Base-by-base conservation (phyloP, 2,113 vertebrate species). In the Lates calcarifer region DNA sequence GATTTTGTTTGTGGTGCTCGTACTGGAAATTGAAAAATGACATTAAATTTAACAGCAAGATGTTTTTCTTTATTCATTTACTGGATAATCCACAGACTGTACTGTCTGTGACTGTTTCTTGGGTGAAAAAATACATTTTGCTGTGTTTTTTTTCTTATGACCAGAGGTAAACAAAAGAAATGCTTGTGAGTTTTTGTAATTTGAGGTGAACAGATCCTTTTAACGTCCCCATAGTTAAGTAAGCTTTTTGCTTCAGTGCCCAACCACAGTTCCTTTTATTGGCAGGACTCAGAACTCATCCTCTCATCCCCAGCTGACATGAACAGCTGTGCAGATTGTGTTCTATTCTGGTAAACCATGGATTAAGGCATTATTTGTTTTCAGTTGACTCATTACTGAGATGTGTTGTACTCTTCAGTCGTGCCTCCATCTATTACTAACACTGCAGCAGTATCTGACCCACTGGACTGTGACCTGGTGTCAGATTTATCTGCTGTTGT, bases 341-440 rank as follows among this genome's bases (percentile, higher is more conserved):
- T 24, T 61, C 45, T 55, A 22, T 60, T 80, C 72, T 81, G 49
- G 55, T 67, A 75, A 73, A 68, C 47, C 57, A 0, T 26, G 63
- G 75, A 92, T 91, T 89, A 89, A 76, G 83, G 49, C 55, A 77
- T 41, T 86, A 83, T 92, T 92, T 82, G 86, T 86, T 82, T 82
- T 66, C n/a, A 6, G 13, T 35, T 1, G 56, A 43, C 60, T 85
- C 57, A 85, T 90, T 84, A 82, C 49, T 61, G 51, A 79, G 57
- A 74, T 77, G 58, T 82, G 69, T 87, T 29, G 57, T 55, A 7
- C 29, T 62, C 65, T 89, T 53, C 45, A 18, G 39, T 35, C 8
- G 14, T 69, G 20, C 20, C 28, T 47, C 33, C 28, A 69, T 61
- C 49, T 24, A 35, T 67, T 5, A 14, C 41, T 53, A n/a, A 39